Percentiles rank a stretch among this genome's conserved stretches.
Evolutionary conservation across 2,888 invertebrate species (phyloP).

Genomic region (Mythimna pallens): DNA sequence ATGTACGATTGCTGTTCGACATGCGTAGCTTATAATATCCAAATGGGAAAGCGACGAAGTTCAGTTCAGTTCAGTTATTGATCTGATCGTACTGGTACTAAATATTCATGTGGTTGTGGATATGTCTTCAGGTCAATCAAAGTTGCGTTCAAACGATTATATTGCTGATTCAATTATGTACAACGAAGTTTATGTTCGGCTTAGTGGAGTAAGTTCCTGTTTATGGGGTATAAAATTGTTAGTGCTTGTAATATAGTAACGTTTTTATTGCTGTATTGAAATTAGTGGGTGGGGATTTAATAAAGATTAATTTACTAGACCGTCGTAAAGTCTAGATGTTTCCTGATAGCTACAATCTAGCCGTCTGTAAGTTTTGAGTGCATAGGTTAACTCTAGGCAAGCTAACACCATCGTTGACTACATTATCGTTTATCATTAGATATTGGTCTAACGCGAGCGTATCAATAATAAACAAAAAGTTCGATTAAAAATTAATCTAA

Average conservation of each 20-base stretch:
- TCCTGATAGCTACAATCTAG: too few species aligned
- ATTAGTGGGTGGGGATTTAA: background rate
- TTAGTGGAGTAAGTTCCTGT: constrained; percentile 19
- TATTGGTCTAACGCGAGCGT: too few species aligned
- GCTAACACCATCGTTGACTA: too few species aligned
- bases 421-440: too few species aligned
- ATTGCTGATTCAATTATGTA: constrained; percentile 36
- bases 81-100: constrained; percentile 53
- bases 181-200: constrained; percentile 31
- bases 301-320: background rate
- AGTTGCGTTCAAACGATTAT: constrained; percentile 45
- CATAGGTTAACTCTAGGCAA: too few species aligned
- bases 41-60: constrained; percentile 30
- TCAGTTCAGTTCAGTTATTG: constrained; percentile 54
- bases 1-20: constrained; percentile 22
- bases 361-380: too few species aligned
- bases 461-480: too few species aligned
- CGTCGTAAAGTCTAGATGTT: background rate
- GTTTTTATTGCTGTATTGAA: background rate
- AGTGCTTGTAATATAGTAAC: constrained; percentile 1
- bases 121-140: constrained; percentile 59
- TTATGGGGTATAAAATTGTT: constrained; percentile 19
- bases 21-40: constrained; percentile 27
- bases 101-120: constrained; percentile 61
- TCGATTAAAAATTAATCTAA: background rate